Percentiles rank a stretch among this genome's conserved stretches.
Conservation (phyloP, 2,797 vertebrate species). For the Brachymystax lenok region DNA sequence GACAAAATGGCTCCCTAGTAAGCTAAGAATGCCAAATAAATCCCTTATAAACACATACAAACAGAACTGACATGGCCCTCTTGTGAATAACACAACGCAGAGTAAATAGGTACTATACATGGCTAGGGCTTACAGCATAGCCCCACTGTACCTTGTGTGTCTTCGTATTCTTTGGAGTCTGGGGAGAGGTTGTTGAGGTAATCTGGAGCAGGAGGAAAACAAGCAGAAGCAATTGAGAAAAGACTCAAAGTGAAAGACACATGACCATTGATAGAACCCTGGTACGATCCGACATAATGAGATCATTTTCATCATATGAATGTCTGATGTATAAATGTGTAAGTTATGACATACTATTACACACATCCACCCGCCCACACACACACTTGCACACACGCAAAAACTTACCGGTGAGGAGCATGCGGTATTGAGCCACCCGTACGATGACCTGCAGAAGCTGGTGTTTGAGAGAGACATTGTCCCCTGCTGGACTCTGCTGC, state of each 20-base stretch:
- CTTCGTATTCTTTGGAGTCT: slow-evolving; percentile 89
- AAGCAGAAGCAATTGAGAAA: neutral
- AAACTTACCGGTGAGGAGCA: slow-evolving; percentile 89
- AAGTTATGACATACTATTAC: slow-evolving; percentile 1
- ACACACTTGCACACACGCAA: slow-evolving; percentile 23
- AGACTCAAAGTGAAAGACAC: neutral
- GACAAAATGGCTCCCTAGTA: slow-evolving; percentile 56
- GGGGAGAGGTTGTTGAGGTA: slow-evolving; percentile 96
- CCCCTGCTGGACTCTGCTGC: slow-evolving; percentile 76
- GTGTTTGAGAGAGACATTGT: slow-evolving; percentile 79
- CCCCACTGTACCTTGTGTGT: slow-evolving; percentile 85
- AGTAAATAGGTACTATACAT: slow-evolving; percentile 9
- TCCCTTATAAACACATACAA: slow-evolving; percentile 33
- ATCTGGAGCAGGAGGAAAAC: slow-evolving; percentile 75
- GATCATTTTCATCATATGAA: no score
- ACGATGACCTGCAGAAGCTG: slow-evolving; percentile 88
- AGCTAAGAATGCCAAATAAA: slow-evolving; percentile 45
- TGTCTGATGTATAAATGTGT: no score
- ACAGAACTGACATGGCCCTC: slow-evolving; percentile 37
- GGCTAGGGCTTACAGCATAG: neutral
- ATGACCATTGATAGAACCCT: neutral
- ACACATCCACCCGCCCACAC: neutral
- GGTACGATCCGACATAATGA: no score
- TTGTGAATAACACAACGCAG: slow-evolving; percentile 10
- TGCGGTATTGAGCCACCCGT: slow-evolving; percentile 89